Base-by-base conservation (phyloP, 2,113 vertebrate genomes). In the Coregonus clupeaformis region DNA sequence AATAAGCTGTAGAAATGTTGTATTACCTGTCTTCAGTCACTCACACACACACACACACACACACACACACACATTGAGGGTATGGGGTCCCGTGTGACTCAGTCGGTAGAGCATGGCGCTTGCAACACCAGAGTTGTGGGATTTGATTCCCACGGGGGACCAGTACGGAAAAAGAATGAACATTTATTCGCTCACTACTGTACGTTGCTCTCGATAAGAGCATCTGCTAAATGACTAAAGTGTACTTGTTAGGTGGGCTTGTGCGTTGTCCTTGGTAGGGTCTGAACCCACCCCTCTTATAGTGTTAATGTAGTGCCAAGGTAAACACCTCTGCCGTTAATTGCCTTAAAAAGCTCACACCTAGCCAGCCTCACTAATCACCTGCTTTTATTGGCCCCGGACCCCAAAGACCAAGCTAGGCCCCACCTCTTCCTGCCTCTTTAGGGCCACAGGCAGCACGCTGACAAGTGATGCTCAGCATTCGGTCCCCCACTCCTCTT, bases 351-450 rank as follows among this genome's bases (percentile, higher is more conserved):
- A 83, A 94, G 89, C 91, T 93, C 87, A 94, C 92, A 93, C 91
- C 90, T 93, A 89, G 87, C 86, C 90, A 87, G 89, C 91, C 87
- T 91, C 87, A 85, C 87, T 93, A 94, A 93, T 87, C 88, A 86
- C 86, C 84, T 86, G 83, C 80, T 89, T 94, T 94, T 90, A 91
- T 90, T 85, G 82, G 80, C 68, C 71, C 72, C 62, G 69, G 84
- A 84, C 80, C 82, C 76, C 82, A 70, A 30, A 57, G 83, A 74
- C 85, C 77, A 47, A 47, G 29, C 16, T 52, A 73, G 77, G 64
- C 67, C n/a, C 80, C 69, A 75, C 81, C 82, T 82, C 76, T 55
- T 63, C 69, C 79, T 76, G 76, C 80, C 86, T 47, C 62, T 62
- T 27, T 74, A 49, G 73, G 82, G 71, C 74, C 76, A 76, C 63